Evolutionary conservation across 2,113 vertebrate genomes (phyloP), one percentile per base, ranked within the genome.

Genomic region (Patagioenas fasciata): DNA sequence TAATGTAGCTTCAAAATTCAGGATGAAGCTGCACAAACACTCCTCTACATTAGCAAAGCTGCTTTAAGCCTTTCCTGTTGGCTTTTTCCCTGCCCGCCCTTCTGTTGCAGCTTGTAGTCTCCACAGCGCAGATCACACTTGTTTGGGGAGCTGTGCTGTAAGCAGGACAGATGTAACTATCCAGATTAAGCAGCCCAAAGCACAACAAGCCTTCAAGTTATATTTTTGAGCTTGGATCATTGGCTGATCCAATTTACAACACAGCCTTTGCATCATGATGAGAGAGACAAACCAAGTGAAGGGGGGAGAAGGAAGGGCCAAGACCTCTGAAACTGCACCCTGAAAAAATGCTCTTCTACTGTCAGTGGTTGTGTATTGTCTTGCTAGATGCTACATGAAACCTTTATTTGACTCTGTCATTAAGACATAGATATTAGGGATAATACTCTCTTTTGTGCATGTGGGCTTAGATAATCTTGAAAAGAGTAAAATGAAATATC

Each of bases 141-240:
- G 12, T 16, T 15, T 17, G 15, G 70, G 74, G 89, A 58, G 6
- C 69, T 80, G 88, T 65, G 92, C 88, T 83, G 62, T 0, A 9
- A 53, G 82, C 66, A 90, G 88, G 85, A 14, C 81, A 75, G 90
- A 93, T 82, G 90, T 44, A 89, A 93, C 94, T 94, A 95, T 25
- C 78, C 0, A 0, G 74, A 85, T 93, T 94, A 83, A 83, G 67
- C 62, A 66, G 62, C 62, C 66, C 85, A 13, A 74, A 93, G 85
- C 90, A 85, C 75, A 77, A 34, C 66, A 93, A 72, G 90, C 75
- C 88, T 90, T 77, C 75, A 50, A 82, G 67, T 85, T 58, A 2
- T 28, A 1, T 38, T 91, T 85, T 73, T 36, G 18, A 15, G 65
- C 85, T 80, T 0, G 2, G 53, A 82, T 96, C 71, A 40, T 57